Evolutionary conservation across 1,140 invertebrate genomes (phyloP), one percentile per base, ranked within the genome.

Genomic region (Leptopilina boulardi): DNA sequence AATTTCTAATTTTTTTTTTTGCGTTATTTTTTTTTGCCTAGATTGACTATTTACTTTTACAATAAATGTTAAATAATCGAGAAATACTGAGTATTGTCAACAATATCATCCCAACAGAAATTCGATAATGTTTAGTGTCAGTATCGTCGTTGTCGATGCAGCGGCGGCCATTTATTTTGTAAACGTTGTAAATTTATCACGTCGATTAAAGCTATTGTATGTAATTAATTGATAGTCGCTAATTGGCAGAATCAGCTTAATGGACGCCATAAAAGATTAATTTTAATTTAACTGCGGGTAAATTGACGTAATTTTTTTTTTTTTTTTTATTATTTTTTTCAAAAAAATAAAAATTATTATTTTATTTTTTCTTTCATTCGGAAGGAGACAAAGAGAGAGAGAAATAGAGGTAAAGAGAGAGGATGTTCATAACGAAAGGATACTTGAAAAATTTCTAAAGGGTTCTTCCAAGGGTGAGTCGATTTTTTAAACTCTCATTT

Each of bases 151-250:
- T 66, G n/a, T n/a, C n/a, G n/a, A n/a, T n/a, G n/a, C n/a, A n/a
- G 26, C 26, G 23, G 26, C 21, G 23, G 11, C 21, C 56, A 66
- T 66, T 66, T 66, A 66, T 66, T 66, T 30, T 66, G 56, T 66
- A 66, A 66, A 30, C 56, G 19, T 66, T 66, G 56, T 66, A 66
- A 66, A 66, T 66, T 66, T 66, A 66, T 66, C 56, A 13, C 23
- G 15, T 11, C 56, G 56, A 66, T 66, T 66, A 66, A 66, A 21
- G 56, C 56, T 66, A 66, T 30, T 66, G 56, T 66, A 66, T 66
- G 23, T 66, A 66, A 66, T 66, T 66, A 66, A 66, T 66, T 66
- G 56, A 66, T 66, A 66, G 56, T 30, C 56, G 56, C 56, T 66
- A 66, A 66, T 66, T 66, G 26, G 23, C 15, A n/a, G 23, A 66